Conservation (phyloP, 2,797 vertebrate species). For the Pampus argenteus region DNA sequence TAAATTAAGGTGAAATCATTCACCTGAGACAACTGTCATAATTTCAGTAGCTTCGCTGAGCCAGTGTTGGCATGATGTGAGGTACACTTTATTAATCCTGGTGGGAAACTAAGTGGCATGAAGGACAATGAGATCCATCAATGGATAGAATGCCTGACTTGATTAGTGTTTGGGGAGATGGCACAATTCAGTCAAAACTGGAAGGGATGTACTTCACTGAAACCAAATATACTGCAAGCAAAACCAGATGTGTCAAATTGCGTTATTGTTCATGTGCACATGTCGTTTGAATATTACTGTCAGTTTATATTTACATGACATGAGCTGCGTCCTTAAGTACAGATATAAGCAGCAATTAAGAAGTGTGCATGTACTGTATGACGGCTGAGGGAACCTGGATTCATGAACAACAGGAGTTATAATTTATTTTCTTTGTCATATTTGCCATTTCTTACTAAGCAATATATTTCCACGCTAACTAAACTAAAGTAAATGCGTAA, state of each 20-base stretch:
- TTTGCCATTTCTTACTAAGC: slow-evolving; percentile 23
- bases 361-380: slow-evolving; percentile 26
- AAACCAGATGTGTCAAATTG: slow-evolving; percentile 43
- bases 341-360: slow-evolving; percentile 48
- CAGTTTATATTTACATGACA: slow-evolving; percentile 40
- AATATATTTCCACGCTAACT: slow-evolving; percentile 28
- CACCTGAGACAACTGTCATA: slow-evolving; percentile 32
- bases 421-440: slow-evolving; percentile 28
- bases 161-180: slow-evolving; percentile 50
- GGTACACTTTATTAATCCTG: slow-evolving; percentile 43
- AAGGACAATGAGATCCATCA: slow-evolving; percentile 55
- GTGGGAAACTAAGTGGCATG: slow-evolving; percentile 41
- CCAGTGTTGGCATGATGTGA: slow-evolving; percentile 42
- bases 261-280: slow-evolving; percentile 32
- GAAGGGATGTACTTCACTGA: slow-evolving; percentile 28
- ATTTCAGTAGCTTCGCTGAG: slow-evolving; percentile 20
- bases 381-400: slow-evolving; percentile 10
- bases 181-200: slow-evolving; percentile 44
- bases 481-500: slow-evolving; percentile 30
- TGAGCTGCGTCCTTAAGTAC: slow-evolving; percentile 38
- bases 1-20: slow-evolving; percentile 25
- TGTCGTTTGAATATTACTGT: slow-evolving; percentile 38
- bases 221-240: slow-evolving; percentile 49
- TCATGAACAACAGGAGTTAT: slow-evolving; percentile 36
- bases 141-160: slow-evolving; percentile 34